Evolutionary conservation across 2,797 vertebrate genomes (phyloP).

Genomic region (Falco berigora): DNA sequence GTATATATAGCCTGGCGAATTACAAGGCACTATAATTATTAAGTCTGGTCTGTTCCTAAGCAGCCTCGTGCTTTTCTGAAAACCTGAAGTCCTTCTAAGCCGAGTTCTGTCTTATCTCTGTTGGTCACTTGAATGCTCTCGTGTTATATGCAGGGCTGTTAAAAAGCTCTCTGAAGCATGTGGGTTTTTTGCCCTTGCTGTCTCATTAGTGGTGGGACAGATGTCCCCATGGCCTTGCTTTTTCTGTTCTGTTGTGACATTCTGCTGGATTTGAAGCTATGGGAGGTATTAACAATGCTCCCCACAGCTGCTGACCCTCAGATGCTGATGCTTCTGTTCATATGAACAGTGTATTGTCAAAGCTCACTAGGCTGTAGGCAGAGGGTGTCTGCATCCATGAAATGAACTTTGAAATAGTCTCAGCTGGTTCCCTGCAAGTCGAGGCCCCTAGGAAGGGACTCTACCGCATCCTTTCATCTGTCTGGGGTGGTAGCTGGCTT

Average conservation of each 20-base stretch:
- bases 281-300: background rate
- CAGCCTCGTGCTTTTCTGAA: background rate
- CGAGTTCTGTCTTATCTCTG: background rate
- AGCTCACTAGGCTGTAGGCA: background rate
- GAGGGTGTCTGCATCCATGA: background rate
- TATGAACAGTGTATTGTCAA: background rate
- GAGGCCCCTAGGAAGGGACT: background rate
- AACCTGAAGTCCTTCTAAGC: background rate
- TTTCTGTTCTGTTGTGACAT: background rate
- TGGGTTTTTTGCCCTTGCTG: background rate
- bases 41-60: background rate
- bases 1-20: background rate
- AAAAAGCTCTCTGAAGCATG: background rate
- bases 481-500: background rate
- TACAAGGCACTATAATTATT: background rate
- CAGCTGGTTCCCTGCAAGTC: background rate
- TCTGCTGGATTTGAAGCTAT: background rate
- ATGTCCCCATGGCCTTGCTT: background rate
- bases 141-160: background rate
- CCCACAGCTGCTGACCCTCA: background rate
- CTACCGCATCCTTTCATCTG: background rate
- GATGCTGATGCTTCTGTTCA: background rate
- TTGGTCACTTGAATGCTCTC: background rate
- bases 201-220: background rate
- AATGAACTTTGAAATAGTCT: background rate